A percentile compares a stretch with the other conserved stretches of the same genome.
phyloP scores from a whole-genome alignment of 1,140 invertebrate genomes.

The Lasaia peninsularis region DNA sequence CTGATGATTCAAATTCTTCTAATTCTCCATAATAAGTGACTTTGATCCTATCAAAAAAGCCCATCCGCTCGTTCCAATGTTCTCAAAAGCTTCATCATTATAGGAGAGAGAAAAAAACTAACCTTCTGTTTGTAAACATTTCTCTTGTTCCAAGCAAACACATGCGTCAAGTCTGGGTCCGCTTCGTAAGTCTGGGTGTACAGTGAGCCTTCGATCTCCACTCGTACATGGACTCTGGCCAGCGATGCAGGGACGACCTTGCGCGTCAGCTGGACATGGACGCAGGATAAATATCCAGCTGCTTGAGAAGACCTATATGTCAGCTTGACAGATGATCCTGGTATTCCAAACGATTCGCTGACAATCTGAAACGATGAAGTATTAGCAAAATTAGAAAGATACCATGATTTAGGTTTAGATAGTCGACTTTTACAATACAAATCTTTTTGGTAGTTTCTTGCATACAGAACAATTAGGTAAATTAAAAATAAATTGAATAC shows the following conservation, averaged over 20 bases:
- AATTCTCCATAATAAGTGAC: too few relatives aligned
- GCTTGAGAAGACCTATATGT: constrained; percentile 96
- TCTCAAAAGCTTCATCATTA: too few relatives aligned
- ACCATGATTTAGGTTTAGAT: too few relatives aligned
- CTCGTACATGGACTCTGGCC: constrained; percentile 91
- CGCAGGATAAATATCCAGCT: constrained; percentile 93
- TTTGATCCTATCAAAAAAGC: too few relatives aligned
- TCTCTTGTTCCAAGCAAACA: constrained; percentile 97
- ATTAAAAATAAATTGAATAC: too few relatives aligned
- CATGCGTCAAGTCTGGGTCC: constrained; percentile 95
- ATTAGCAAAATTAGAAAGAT: neutral
- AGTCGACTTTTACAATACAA: too few relatives aligned
- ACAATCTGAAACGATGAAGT: constrained; percentile 84
- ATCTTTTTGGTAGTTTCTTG: too few relatives aligned
- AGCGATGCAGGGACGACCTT: constrained; percentile 87
- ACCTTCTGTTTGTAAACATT: constrained; percentile 97
- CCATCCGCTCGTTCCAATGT: too few relatives aligned
- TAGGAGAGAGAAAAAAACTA: neutral
- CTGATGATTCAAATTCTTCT: too few relatives aligned
- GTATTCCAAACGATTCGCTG: constrained; percentile 95
- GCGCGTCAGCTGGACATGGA: constrained; percentile 93
- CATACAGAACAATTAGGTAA: too few relatives aligned
- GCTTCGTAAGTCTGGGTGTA: constrained; percentile 96
- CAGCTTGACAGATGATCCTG: constrained; percentile 93
- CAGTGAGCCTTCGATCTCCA: constrained; percentile 94